Conservation (phyloP, 2,113 vertebrate species). For the Cairina moschata region DNA sequence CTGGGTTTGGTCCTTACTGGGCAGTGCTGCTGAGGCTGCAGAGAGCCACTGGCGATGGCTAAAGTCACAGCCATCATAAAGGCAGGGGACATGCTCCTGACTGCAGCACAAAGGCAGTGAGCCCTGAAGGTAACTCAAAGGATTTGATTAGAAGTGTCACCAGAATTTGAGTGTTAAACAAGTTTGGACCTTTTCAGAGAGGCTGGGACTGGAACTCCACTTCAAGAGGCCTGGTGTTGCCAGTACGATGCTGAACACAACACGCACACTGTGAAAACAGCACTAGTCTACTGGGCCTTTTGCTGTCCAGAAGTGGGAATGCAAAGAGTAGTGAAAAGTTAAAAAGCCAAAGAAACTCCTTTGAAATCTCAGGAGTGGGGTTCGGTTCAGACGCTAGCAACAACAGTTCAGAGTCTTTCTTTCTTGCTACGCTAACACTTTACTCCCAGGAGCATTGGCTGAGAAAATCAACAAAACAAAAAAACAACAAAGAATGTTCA, state of each 20-base stretch:
- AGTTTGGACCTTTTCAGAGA: neutral
- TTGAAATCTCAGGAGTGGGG: conserved; percentile 14
- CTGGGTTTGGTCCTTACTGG: neutral
- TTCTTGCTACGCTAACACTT: neutral
- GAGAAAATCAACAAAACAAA: neutral
- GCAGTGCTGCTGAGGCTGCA: neutral
- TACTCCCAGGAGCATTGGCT: neutral
- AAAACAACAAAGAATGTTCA: neutral
- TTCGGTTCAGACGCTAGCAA: neutral
- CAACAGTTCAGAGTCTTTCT: neutral
- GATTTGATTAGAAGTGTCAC: neutral
- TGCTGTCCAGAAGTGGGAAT: neutral
- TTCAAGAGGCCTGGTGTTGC: neutral
- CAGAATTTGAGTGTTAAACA: neutral
- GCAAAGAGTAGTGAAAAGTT: conserved; percentile 12
- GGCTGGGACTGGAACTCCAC: neutral
- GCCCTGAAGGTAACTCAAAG: conserved; percentile 1
- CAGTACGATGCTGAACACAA: neutral
- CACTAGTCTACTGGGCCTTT: neutral
- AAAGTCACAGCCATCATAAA: neutral
- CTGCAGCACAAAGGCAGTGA: neutral
- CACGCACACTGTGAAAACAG: neutral
- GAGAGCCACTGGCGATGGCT: neutral
- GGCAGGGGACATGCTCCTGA: neutral
- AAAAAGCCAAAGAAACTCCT: conserved; percentile 22